Evolutionary conservation across 2,113 vertebrate genomes (phyloP), one percentile per base, ranked within the genome.

Genomic region (Odontesthes bonariensis): DNA sequence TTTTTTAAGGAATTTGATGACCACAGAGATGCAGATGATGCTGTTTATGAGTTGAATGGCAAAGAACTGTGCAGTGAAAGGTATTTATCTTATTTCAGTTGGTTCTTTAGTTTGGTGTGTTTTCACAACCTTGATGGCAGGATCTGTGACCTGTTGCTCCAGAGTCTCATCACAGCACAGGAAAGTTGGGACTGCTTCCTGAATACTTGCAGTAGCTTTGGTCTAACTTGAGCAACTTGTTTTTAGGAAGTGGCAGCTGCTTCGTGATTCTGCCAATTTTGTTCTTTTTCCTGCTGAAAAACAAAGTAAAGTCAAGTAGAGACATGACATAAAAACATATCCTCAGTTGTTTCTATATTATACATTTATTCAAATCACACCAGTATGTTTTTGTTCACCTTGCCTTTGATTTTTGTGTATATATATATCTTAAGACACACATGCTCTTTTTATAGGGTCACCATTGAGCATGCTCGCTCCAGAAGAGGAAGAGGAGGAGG

Each of bases 11-110:
- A 98, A 70, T 97, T 98, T 2, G 96, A 97, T 83, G 97, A 98
- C 86, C 95, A 96, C 86, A 95, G 97, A 88, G 96, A 98, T 87
- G 97, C 96, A 57, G 97, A 98, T 83, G 97, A 97, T 85, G 96
- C 96, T 0, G 96, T 98, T 52, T 97, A 97, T 67, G 97, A 98
- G 85, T 72, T 98, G 53, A 97, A 98, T 40, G 97, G 96, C 38
- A 97, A 97, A 89, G 97, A 97, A 70, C 53, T 97, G 68, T 97
- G 96, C 87, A 97, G 93, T 89, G 96, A 98, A 92, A 96, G 96
- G 97, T 98, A 71, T 82, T 22, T 0, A 14, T 58, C 0, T 3
- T 2, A 31, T 59, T 9, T 16, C 16, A 11, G 7, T 17, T 47
- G 8, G 6, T 19, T 8, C 9, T 5, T 57, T 17, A 5, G 4